Conservation (phyloP, 2,888 invertebrate species). For the Pyrrhosoma nymphula region DNA sequence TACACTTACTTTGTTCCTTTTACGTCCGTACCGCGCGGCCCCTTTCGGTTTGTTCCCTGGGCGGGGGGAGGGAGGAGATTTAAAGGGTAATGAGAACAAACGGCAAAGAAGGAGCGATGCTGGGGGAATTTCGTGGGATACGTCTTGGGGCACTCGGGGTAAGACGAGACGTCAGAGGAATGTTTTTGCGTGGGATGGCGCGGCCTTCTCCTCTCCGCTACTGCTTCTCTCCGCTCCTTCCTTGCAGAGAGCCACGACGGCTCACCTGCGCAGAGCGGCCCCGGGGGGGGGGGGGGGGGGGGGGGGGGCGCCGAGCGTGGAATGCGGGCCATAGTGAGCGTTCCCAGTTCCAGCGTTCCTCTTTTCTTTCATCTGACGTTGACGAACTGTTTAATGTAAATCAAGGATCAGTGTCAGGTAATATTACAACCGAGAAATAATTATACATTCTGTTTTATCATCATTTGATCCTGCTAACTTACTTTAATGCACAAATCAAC, state of each 20-base stretch:
- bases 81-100: background rate
- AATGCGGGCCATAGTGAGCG: too few species aligned
- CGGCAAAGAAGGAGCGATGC: background rate
- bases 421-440: too few species aligned
- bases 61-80: background rate
- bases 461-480: too few species aligned
- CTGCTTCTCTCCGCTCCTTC: background rate
- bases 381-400: too few species aligned
- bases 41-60: background rate
- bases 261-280: background rate
- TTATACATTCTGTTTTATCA: too few species aligned
- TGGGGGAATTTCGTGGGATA: background rate
- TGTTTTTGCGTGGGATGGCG: background rate
- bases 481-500: too few species aligned
- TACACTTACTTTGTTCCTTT: background rate
- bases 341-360: too few species aligned
- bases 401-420: too few species aligned
- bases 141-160: background rate
- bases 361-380: too few species aligned
- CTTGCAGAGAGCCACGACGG: too few species aligned
- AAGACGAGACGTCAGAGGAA: slow-evolving; percentile 1
- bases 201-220: background rate
- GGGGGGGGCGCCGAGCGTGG: too few species aligned
- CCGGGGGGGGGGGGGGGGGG: too few species aligned
- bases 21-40: background rate